phyloP scores from a whole-genome alignment of 2,113 vertebrate genomes.

The Amphiprion ocellaris region DNA sequence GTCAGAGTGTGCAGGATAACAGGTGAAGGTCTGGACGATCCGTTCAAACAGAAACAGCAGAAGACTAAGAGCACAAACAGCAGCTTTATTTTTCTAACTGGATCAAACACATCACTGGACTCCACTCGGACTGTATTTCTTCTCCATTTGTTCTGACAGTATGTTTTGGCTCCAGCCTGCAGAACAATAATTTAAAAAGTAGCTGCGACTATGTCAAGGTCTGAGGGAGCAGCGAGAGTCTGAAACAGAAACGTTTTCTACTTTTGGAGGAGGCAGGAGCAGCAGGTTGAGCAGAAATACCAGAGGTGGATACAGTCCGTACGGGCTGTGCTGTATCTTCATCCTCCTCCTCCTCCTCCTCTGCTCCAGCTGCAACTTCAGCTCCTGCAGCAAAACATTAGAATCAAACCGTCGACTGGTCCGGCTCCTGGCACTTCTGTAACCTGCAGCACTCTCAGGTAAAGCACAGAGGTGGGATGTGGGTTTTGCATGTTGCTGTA shows the following conservation, averaged over 20 bases:
- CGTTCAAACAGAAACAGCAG: constrained; percentile 21
- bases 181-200: constrained; percentile 40
- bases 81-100: neutral
- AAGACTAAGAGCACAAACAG: constrained; percentile 30
- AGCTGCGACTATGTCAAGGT: constrained; percentile 55
- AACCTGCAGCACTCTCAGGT: constrained; percentile 56
- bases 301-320: constrained; percentile 12
- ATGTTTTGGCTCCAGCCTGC: constrained; percentile 41
- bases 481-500: constrained; percentile 3
- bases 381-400: constrained; percentile 42
- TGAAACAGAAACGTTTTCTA: constrained; percentile 14
- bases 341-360: constrained; percentile 55
- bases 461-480: constrained; percentile 28
- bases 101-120: neutral
- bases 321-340: constrained; percentile 30
- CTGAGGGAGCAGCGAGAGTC: constrained; percentile 50
- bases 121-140: constrained; percentile 10
- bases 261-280: constrained; percentile 16
- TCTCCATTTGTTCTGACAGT: constrained; percentile 17
- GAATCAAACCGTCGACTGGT: constrained; percentile 17
- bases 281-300: constrained; percentile 8
- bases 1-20: constrained; percentile 54
- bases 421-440: constrained; percentile 3
- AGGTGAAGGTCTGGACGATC: constrained; percentile 67
- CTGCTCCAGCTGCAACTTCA: constrained; percentile 55